Base-by-base conservation (phyloP, 2,113 vertebrate genomes). In the Zosterops borbonicus region DNA sequence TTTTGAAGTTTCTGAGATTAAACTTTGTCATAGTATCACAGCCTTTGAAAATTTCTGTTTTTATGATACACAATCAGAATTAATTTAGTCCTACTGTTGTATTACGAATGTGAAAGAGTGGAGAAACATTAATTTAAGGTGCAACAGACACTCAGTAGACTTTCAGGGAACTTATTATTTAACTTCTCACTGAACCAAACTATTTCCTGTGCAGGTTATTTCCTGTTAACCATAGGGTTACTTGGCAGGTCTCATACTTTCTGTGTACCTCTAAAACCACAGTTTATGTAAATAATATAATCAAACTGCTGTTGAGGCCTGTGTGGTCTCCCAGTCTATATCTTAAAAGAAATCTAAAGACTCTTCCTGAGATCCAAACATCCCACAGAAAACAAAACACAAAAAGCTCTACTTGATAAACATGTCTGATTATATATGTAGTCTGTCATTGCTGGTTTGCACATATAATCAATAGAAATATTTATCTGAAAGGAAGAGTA, bases 201-300 rank as follows among this genome's bases (percentile, higher is more conserved):
- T 64, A 6, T 64, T 89, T 94, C 29, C 53, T 79, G 15, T 76
- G 85, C 82, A 87, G 87, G 84, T 96, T 94, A 77, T 89, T 92
- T 95, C 75, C 90, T 94, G 62, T 68, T 67, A 89, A 77, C 76
- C 20, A 1, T 24, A 50, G 74, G 50, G 49, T 89, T 87, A 35
- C 74, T 96, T 89, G 73, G 69, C 50, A 96, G 84, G n/a, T 92
- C 89, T 94, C 21, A 2, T 68, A 69, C 50, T 78, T 91, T 91
- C 49, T 87, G 53, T 95, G 24, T 96, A 87, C 84, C 82, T 96
- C 85, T 83, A 69, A 90, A 67, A 65, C 70, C 75, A 69, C 59
- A 76, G 81, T 94, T 96, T 91, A 95, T 90, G 63, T 91, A 78
- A 95, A 91, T 79, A 95, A 58, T 90, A 59, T 89, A 94, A 92